Conservation (phyloP, 2,888 invertebrate genomes). For the Disparrhopalites patrizii region DNA sequence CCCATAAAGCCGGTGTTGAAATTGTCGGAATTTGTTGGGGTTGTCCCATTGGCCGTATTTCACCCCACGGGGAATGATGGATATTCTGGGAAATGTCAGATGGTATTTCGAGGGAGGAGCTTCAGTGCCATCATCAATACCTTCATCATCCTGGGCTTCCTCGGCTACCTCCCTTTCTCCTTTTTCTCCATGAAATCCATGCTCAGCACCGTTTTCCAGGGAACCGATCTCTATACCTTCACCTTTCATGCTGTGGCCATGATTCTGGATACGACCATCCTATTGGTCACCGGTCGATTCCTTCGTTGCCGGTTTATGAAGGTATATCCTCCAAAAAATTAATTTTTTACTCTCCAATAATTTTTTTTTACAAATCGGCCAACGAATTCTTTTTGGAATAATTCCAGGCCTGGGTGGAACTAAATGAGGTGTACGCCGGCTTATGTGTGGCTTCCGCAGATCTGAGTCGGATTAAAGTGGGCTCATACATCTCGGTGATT, state of each 20-base stretch:
- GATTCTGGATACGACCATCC: conserved; percentile 38
- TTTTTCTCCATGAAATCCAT: conserved; percentile 34
- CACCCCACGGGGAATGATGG: conserved; percentile 31
- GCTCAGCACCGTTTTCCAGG: conserved; percentile 36
- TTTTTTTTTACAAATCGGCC: neutral
- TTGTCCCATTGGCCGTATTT: conserved; percentile 34
- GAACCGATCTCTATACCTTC: conserved; percentile 45
- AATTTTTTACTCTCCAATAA: neutral
- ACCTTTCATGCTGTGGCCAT: conserved; percentile 42
- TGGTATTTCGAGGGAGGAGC: conserved; percentile 35
- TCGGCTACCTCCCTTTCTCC: conserved; percentile 35
- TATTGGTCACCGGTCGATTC: conserved; percentile 34
- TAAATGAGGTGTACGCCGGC: conserved; percentile 39
- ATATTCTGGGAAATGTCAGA: conserved; percentile 22
- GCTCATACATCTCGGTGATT: conserved; percentile 30
- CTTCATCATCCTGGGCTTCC: conserved; percentile 31
- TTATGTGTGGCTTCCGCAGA: conserved; percentile 41
- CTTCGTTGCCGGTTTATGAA: conserved; percentile 34
- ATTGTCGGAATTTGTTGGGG: conserved; percentile 35
- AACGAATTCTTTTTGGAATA: neutral
- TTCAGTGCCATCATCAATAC: conserved; percentile 29
- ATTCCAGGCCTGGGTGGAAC: conserved; percentile 36
- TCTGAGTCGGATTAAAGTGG: conserved; percentile 34
- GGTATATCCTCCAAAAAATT: conserved; percentile 24
- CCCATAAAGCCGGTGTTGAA: conserved; percentile 37